These are phyloP conservation scores for Noctua janthina DNA, from an alignment of 2,888 invertebrate species.

Conservation along the genomic window DNA sequence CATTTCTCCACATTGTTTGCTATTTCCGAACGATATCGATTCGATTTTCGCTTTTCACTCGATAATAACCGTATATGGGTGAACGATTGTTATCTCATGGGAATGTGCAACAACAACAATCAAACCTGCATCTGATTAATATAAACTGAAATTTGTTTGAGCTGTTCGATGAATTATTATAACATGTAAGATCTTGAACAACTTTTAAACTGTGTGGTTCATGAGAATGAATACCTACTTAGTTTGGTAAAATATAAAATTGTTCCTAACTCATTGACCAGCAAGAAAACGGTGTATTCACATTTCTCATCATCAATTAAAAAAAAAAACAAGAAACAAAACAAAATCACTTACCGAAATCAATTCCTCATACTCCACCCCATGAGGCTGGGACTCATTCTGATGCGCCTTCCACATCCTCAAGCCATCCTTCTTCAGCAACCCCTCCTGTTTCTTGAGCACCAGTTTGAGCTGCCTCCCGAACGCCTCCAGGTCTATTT, in stretches of 20 bases:
- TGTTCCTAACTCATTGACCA: too few relatives aligned
- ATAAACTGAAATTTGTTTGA: neutral
- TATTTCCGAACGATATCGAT: constrained; percentile 69
- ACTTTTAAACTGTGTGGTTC: neutral
- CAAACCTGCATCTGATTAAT: neutral
- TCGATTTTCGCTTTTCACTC: constrained; percentile 71
- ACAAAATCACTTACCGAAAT: constrained; percentile 91
- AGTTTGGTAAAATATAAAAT: neutral
- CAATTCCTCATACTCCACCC: constrained; percentile 94
- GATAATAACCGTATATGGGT: constrained; percentile 59
- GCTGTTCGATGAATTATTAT: neutral
- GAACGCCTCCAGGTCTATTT: constrained; percentile 94
- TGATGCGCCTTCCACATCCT: constrained; percentile 95
- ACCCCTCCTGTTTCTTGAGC: constrained; percentile 94
- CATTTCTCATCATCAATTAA: too few relatives aligned
- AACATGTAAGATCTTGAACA: neutral
- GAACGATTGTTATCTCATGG: constrained; percentile 48
- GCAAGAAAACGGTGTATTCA: neutral
- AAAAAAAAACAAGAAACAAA: neutral
- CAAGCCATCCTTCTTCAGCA: constrained; percentile 94
- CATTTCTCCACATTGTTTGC: constrained; percentile 67
- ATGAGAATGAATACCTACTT: neutral
- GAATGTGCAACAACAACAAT: constrained; percentile 27
- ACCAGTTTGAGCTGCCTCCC: constrained; percentile 94
- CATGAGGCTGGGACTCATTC: constrained; percentile 94